phyloP scores from a whole-genome alignment of 2,888 invertebrate species.

The Drosophila nigricruria region DNA sequence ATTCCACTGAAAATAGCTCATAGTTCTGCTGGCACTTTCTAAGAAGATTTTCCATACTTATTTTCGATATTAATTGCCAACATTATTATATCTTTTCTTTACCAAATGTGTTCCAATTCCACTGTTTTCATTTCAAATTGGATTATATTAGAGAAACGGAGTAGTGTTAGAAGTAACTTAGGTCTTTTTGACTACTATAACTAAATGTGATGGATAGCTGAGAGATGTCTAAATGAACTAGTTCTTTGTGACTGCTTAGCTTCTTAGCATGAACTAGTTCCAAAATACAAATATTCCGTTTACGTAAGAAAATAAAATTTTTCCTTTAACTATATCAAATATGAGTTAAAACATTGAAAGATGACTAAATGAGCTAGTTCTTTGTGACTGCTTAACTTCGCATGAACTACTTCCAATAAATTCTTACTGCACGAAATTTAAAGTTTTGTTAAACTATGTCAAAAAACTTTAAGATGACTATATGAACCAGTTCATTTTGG shows the following conservation, averaged over 20 bases:
- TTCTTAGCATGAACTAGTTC: too few species aligned
- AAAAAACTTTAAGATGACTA: background rate
- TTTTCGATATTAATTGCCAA: background rate
- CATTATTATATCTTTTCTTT: background rate
- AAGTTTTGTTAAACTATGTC: background rate
- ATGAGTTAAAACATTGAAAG: too few species aligned
- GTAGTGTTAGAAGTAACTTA: background rate
- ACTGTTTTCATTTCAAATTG: background rate
- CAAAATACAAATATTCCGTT: too few species aligned
- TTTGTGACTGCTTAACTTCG: background rate
- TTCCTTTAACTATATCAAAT: too few species aligned
- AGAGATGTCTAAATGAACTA: too few species aligned
- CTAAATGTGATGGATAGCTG: too few species aligned
- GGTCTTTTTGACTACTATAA: background rate
- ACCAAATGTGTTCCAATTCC: background rate
- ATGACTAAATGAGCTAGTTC: conserved; percentile 1
- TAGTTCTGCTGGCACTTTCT: background rate
- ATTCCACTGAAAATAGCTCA: background rate
- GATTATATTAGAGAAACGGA: background rate
- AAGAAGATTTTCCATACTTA: background rate
- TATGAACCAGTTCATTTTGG: background rate
- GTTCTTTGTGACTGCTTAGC: too few species aligned
- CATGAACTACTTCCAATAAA: background rate
- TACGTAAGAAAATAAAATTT: too few species aligned
- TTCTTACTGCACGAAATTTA: too few species aligned